phyloP scores from a whole-genome alignment of 2,888 invertebrate species.

The Drosophila merina region DNA sequence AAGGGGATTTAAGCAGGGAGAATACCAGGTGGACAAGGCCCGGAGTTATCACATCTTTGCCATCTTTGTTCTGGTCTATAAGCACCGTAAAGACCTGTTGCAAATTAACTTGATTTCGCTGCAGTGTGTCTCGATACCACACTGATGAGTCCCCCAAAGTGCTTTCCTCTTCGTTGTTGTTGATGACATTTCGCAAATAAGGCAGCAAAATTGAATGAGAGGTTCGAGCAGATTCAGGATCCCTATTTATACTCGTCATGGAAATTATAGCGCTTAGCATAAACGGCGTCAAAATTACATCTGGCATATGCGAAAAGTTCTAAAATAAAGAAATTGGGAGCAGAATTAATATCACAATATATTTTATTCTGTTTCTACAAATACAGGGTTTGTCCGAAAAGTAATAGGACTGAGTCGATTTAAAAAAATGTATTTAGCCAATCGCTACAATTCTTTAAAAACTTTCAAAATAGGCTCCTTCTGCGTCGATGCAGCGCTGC shows the following conservation, averaged over 20 bases:
- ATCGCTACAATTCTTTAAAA: too few relatives aligned
- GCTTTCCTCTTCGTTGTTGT: slow-evolving; percentile 84
- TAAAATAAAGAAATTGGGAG: slow-evolving; percentile 69
- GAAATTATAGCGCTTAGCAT: slow-evolving; percentile 86
- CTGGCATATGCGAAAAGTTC: slow-evolving; percentile 85
- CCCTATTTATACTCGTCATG: slow-evolving; percentile 82
- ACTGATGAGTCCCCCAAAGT: slow-evolving; percentile 83
- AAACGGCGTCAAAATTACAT: slow-evolving; percentile 87
- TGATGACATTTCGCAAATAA: slow-evolving; percentile 81
- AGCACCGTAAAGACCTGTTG: slow-evolving; percentile 81
- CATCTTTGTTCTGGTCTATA: slow-evolving; percentile 83
- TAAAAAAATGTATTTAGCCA: too few relatives aligned
- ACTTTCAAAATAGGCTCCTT: too few relatives aligned
- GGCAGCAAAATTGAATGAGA: slow-evolving; percentile 79
- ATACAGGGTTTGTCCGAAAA: too few relatives aligned
- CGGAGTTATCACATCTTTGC: slow-evolving; percentile 83
- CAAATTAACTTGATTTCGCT: slow-evolving; percentile 75
- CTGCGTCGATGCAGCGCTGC: too few relatives aligned
- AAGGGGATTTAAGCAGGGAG: slow-evolving; percentile 83
- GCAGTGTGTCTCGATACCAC: slow-evolving; percentile 85
- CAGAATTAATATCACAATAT: not conserved
- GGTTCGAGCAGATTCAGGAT: slow-evolving; percentile 79
- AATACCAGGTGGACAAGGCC: slow-evolving; percentile 85
- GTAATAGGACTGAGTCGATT: too few relatives aligned
- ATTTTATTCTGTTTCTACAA: not conserved